Base-by-base conservation (phyloP, 2,113 vertebrate species). In the Prietella phreatophila region DNA sequence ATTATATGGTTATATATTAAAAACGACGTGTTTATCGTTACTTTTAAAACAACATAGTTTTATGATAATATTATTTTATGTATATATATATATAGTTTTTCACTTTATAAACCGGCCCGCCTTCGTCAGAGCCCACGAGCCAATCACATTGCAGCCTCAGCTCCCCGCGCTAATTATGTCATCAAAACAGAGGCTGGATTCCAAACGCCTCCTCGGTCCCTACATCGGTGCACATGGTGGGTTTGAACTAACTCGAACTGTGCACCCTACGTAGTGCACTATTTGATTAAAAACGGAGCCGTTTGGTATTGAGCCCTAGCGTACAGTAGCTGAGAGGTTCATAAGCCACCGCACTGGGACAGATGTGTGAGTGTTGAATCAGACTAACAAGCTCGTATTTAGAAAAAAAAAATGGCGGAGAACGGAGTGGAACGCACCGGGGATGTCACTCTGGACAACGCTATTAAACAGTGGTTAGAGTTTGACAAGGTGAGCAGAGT, bases 401-500 rank as follows among this genome's bases (percentile, higher is more conserved):
- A 7, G 27, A 73, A 42, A 65, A 63, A 50, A 76, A 87, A 60
- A 39, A 95, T 94, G 95, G 27, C 17, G 13, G 91, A 90, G 0
- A 92, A 63, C 15, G 85, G 69, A 20, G n/a, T 79, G 78, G 87
- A 88, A 1, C 63, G 69, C 22, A 93, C 93, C 7, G 94, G 92
- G 0, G 93, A 94, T 86, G 33, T 53, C 0, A 58, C 78, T 47
- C 90, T 97, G 86, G 93, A 95, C 61, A 86, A 87, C 10, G 96
- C 94, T n/a, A 92, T 96, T 3, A 89, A 88, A 0, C 94, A 91
- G 90, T 99, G 98, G 98, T 90, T 99, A 63, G 93, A 88, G 42
- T 96, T 95, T 92, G 97, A 98, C 88, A 92, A 96, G 97, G 97
- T 98, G 87, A 95, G 93, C 0, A 39, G n/a, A 20, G 5, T 50